Evolutionary conservation across 1,140 invertebrate species (phyloP).

Genomic region (Meloidogyne chitwoodi): DNA sequence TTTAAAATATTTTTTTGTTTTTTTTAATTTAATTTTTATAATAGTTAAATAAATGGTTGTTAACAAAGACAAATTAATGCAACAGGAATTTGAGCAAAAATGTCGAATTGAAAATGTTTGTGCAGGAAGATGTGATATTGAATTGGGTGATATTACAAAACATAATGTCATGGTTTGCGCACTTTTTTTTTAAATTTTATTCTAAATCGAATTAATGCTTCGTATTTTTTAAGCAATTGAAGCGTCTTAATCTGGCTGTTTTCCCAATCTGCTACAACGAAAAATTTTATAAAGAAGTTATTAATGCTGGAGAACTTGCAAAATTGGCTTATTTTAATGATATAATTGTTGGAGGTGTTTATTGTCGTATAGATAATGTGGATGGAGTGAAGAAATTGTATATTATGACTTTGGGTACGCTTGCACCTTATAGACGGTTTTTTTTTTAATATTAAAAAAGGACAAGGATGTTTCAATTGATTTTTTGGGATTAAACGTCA

Average conservation of each 20-base stretch:
- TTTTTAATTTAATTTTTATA: background rate
- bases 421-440: constrained; percentile 64
- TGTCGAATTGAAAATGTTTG: constrained; percentile 9
- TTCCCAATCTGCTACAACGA: constrained; percentile 95
- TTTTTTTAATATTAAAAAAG: background rate
- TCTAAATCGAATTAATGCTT: too few relatives aligned
- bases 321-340: constrained; percentile 99
- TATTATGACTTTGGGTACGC: constrained; percentile 90
- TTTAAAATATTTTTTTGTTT: background rate
- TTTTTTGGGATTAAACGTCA: too few relatives aligned
- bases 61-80: background rate
- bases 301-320: constrained; percentile 80
- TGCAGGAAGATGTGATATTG: constrained; percentile 67
- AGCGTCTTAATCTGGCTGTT: constrained; percentile 91
- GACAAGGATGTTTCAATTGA: too few relatives aligned
- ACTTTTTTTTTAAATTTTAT: background rate
- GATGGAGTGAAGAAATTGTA: constrained; percentile 87
- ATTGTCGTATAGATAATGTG: constrained; percentile 88
- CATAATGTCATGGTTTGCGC: constrained; percentile 74
- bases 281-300: constrained; percentile 95
- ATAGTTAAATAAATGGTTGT: background rate
- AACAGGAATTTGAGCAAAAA: constrained; percentile 12
- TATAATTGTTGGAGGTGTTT: constrained; percentile 95
- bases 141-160: constrained; percentile 94
- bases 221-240: constrained; percentile 78